Conservation (phyloP, 1,140 invertebrate species). For the Euwallacea fornicatus region DNA sequence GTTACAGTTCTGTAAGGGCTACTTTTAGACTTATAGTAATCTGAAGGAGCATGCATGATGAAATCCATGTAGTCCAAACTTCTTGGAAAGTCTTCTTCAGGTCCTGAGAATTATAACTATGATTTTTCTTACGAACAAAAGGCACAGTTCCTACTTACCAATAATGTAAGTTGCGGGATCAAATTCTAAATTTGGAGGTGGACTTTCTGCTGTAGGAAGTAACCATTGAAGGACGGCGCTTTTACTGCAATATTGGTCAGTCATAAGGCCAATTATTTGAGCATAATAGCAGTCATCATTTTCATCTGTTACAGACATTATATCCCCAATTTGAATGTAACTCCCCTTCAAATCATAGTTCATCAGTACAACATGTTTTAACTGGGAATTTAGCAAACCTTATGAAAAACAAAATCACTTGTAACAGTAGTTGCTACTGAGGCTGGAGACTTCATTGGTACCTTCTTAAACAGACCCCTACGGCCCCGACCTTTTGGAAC, state of each 20-base stretch:
- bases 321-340: conserved; percentile 89
- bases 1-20: conserved; percentile 72
- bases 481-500: conserved; percentile 71
- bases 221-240: conserved; percentile 93
- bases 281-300: conserved; percentile 83
- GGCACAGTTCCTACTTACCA: conserved; percentile 57
- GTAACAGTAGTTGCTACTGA: conserved; percentile 79
- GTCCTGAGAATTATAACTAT: conserved; percentile 59
- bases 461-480: conserved; percentile 78
- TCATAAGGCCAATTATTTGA: conserved; percentile 84
- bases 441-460: conserved; percentile 76
- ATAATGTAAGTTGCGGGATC: conserved; percentile 90
- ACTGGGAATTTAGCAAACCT: conserved; percentile 54
- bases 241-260: conserved; percentile 92
- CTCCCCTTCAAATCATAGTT: conserved; percentile 60
- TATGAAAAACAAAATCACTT: conserved; percentile 79
- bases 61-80: conserved; percentile 88
- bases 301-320: conserved; percentile 81
- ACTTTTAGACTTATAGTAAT: conserved; percentile 80
- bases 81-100: conserved; percentile 86
- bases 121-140: not conserved
- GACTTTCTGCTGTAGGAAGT: conserved; percentile 81
- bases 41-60: conserved; percentile 89
- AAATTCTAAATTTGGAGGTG: conserved; percentile 74
- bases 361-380: not conserved